Base-by-base conservation (phyloP, 2,888 invertebrate species). In the Syrista parreyssii region DNA sequence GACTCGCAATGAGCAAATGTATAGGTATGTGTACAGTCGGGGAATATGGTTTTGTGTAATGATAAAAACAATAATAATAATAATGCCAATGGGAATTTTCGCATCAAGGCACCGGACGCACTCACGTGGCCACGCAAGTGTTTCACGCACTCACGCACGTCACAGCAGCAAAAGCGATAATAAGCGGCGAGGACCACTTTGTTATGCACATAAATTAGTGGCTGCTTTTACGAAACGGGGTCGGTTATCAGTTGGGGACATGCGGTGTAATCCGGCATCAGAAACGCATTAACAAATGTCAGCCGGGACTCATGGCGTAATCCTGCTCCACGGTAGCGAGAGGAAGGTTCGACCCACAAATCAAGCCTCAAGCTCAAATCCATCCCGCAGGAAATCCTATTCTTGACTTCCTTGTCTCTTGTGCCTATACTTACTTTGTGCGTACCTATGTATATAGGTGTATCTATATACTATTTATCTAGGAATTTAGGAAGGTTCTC, bases 231-330 rank as follows among this genome's bases (percentile, higher is more conserved):
- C 82, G 81, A 76, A 80, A 80, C 79, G 76, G 80, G 79, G 78
- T 77, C 81, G 77, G 83, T 84, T 86, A 86, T 87, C 87, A 80
- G 80, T 73, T 79, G 76, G 80, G 81, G 84, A 84, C 86, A 83
- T 82, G 83, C 83, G 79, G 83, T 82, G 87, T 88, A 87, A 89
- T 89, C 87, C 86, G 84, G 85, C 85, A 88, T 88, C 87, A 86
- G 87, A 87, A 89, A 89, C 86, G 88, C 89, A 88, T 89, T 89
- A 88, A 88, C 87, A 85, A 86, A 86, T 86, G 87, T 86, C 85
- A 82, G 85, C 81, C 81, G 82, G 76, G 76, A 77, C 75, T 81
- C 75, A 73, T 77, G 71, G 80, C 81, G 82, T 86, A 86, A 86
- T 87, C 84, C 83, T 69, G 75, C 75, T 82, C 32, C 71, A 33